A percentile compares a stretch with the other conserved stretches of the same genome.
phyloP scores from a whole-genome alignment of 2,113 vertebrate species.

The Sporophila hypoxantha region DNA sequence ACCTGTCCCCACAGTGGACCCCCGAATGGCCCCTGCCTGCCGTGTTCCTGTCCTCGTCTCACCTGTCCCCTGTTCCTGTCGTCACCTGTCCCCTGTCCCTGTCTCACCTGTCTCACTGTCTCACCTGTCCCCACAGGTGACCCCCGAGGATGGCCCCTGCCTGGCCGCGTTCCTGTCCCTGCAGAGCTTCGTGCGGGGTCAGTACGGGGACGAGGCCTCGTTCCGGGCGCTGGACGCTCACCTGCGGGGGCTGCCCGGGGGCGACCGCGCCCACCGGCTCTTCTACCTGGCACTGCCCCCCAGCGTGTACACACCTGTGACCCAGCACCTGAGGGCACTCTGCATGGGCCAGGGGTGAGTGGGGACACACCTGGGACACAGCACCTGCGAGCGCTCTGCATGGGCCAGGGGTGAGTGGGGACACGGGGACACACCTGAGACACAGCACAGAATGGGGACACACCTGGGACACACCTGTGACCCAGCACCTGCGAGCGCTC shows the following conservation, averaged over 20 bases:
- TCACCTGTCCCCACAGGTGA: background rate
- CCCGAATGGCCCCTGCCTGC: too few species aligned
- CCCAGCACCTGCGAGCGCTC: background rate
- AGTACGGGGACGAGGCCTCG: background rate
- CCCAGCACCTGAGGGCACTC: background rate
- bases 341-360: background rate
- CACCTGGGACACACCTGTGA: background rate
- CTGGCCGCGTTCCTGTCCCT: background rate
- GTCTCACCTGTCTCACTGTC: background rate
- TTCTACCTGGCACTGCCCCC: background rate
- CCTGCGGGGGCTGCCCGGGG: background rate
- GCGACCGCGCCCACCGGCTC: background rate
- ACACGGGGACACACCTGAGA: background rate
- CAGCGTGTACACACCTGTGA: background rate
- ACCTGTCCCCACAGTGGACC: too few species aligned
- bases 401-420: background rate
- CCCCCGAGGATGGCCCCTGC: background rate
- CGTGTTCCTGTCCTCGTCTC: too few species aligned
- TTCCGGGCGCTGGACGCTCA: background rate
- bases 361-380: background rate
- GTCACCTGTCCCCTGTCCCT: too few species aligned
- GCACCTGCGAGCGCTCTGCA: too few species aligned
- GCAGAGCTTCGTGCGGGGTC: background rate
- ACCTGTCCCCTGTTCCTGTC: too few species aligned
- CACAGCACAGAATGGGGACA: too few species aligned